Evolutionary conservation across 1,140 invertebrate genomes (phyloP).

Genomic region (Melipona quadrifasciata): DNA sequence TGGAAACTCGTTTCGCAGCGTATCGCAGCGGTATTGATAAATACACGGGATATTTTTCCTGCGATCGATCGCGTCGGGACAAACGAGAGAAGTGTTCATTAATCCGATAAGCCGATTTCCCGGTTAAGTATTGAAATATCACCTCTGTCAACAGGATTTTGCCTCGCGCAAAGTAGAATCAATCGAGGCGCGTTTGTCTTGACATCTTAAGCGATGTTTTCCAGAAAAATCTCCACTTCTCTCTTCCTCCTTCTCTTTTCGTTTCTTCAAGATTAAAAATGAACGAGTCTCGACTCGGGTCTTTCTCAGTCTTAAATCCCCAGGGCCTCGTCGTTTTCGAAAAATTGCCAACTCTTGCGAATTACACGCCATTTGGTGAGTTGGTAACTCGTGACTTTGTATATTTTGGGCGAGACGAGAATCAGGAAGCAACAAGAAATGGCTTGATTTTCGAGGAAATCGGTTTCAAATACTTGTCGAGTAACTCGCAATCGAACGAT

Average conservation of each 20-base stretch:
- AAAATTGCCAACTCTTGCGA: neutral
- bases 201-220: neutral
- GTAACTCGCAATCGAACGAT: no score
- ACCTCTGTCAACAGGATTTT: neutral
- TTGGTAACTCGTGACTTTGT: no score
- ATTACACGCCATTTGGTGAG: neutral
- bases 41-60: conserved; percentile 10
- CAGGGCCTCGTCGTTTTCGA: neutral
- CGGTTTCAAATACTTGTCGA: no score
- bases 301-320: neutral
- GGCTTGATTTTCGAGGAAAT: no score
- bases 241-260: neutral
- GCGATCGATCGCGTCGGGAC: neutral
- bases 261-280: neutral
- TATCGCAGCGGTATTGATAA: conserved; percentile 9
- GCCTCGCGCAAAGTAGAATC: conserved; percentile 24
- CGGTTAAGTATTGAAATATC: conserved; percentile 42
- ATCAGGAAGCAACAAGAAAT: no score
- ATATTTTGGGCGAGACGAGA: no score
- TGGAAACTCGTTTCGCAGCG: neutral
- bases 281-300: neutral
- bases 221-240: neutral
- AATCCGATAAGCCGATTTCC: conserved; percentile 37
- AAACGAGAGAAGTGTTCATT: neutral
- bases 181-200: neutral